These are phyloP conservation scores for Hyperopisus bebe DNA, from an alignment of 2,113 vertebrate genomes.

Conservation along the genomic window DNA sequence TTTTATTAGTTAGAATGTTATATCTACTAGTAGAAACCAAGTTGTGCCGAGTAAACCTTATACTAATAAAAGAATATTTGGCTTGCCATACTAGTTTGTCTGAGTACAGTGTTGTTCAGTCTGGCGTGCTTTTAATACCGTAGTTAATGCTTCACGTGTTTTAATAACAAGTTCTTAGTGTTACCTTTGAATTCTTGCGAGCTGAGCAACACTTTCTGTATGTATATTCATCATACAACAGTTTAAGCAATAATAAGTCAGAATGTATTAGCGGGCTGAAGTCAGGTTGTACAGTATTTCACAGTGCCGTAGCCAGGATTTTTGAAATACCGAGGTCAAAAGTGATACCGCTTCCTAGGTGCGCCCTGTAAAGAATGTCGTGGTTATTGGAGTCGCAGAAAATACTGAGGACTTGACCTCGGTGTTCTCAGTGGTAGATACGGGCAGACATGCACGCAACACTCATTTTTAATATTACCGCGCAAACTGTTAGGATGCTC, in stretches of 20 bases:
- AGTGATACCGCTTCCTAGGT: neutral
- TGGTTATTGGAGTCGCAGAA: neutral
- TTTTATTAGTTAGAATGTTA: too few relatives aligned
- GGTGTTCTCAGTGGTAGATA: neutral
- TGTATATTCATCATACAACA: neutral
- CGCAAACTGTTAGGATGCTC: neutral
- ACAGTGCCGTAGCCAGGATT: neutral
- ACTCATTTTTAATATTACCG: neutral
- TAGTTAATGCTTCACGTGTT: neutral
- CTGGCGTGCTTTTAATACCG: neutral
- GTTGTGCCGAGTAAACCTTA: too few relatives aligned
- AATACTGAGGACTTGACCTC: neutral
- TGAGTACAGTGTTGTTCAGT: neutral
- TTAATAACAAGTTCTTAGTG: neutral
- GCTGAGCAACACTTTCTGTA: neutral
- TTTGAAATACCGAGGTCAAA: neutral
- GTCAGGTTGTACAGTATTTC: neutral
- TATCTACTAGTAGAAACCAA: too few relatives aligned
- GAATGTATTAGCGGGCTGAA: neutral
- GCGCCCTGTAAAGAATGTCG: neutral
- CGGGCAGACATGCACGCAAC: neutral
- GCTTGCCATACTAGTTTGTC: neutral
- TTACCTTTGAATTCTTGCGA: neutral
- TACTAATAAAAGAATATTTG: too few relatives aligned
- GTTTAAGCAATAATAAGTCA: neutral